Percentiles rank a stretch among this genome's conserved stretches.
phyloP scores from a whole-genome alignment of 2,113 vertebrate species.

The Argyrosomus japonicus region DNA sequence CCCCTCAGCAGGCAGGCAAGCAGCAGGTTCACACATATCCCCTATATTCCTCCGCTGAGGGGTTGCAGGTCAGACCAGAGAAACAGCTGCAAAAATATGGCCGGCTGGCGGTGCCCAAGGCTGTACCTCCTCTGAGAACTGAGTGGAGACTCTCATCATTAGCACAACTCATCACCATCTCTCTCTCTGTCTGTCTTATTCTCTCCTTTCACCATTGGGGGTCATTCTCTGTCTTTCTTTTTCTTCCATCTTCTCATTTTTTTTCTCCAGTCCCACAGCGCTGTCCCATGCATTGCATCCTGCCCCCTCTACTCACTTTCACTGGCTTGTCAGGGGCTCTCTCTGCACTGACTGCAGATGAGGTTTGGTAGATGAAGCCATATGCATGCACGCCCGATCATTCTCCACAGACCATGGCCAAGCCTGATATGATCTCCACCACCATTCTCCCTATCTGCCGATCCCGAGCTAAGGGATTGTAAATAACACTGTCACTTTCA shows the following conservation, averaged over 20 bases:
- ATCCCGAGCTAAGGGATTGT: slow-evolving; percentile 68
- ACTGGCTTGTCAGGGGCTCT: slow-evolving; percentile 29
- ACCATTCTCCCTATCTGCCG: slow-evolving; percentile 65
- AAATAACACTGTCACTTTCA: slow-evolving; percentile 78
- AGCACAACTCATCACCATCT: slow-evolving; percentile 67
- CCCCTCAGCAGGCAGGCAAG: slow-evolving; percentile 72
- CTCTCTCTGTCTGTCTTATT: slow-evolving; percentile 49
- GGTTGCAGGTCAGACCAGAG: slow-evolving; percentile 69
- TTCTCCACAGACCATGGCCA: slow-evolving; percentile 57
- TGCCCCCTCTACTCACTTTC: slow-evolving; percentile 31
- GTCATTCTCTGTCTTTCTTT: slow-evolving; percentile 40
- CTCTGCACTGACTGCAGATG: slow-evolving; percentile 62
- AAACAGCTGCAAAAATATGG: slow-evolving; percentile 79
- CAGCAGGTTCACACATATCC: slow-evolving; percentile 68
- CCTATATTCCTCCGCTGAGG: slow-evolving; percentile 49
- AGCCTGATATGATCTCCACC: slow-evolving; percentile 69
- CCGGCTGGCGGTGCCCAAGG: slow-evolving; percentile 69
- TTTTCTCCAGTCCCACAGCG: background rate
- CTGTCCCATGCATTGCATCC: slow-evolving; percentile 20
- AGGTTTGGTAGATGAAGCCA: slow-evolving; percentile 66
- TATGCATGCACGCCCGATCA: slow-evolving; percentile 57
- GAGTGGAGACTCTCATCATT: slow-evolving; percentile 64
- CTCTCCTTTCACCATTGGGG: slow-evolving; percentile 47
- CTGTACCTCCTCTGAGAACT: slow-evolving; percentile 63
- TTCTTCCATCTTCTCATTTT: slow-evolving; percentile 16